Base-by-base conservation (phyloP, 35 echinoderm and acorn worm genomes). In the Anneissia japonica region DNA sequence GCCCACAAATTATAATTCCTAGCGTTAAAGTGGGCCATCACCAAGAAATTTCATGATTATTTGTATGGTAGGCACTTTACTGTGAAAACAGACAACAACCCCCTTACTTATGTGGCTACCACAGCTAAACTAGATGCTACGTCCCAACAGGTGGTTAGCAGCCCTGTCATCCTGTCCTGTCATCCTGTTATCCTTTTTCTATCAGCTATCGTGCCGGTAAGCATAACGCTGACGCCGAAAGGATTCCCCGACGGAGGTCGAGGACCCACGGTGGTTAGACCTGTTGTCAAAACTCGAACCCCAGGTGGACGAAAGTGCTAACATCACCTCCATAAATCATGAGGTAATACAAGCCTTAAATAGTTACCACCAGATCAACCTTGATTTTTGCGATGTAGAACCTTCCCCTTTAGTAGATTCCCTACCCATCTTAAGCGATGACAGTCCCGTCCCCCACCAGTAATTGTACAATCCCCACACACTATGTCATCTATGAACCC, bases 1-100 rank as follows among this genome's bases (percentile, higher is more conserved):
- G 91, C 76, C 9, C 76, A 79, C 19, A 93, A 93, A 81, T 35
- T 87, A 36, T 86, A 93, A 37, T 87, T 94, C 28, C 40, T 88
- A 16, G 84, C 84, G 30, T 43, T 43, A 14, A 93, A 93, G 75
- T 88, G 91, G 81, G 91, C 86, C 31, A 75, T 85, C 5, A 90
- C 81, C 0, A 46, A 93, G 3, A 89, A 89, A 37, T 89, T 89
- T 36, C 19, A 84, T 1, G 82, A 77, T 35, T 90, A 94, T 46
- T 34, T 86, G 5, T 90, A 84, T 81, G 92, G 84, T 31, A 77
- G 33, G 35, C 46, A 84, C 73, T 90, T 94, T 74, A 29, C 32
- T 17, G 88, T 94, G 0, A n/a, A 76, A 36, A 80, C 84, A 6
- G 40, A 43, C 14, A 43, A 43, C 40, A 43, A 43, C 14, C 40